Base-by-base conservation (phyloP, 2,113 vertebrate species). In the Stegastes partitus region DNA sequence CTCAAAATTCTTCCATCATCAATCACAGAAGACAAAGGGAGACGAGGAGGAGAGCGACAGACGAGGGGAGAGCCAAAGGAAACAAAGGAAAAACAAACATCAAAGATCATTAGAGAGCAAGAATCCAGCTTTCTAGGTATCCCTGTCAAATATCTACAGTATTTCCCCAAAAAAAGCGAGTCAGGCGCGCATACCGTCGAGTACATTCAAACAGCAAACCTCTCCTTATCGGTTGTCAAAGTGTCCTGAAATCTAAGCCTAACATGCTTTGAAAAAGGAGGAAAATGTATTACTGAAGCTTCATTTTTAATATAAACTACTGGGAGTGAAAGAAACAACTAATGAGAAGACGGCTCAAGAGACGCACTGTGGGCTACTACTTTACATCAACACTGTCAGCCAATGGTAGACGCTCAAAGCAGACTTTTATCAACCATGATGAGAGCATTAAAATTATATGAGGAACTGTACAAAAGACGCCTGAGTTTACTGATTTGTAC, bases 1-100 rank as follows among this genome's bases (percentile, higher is more conserved):
- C 50, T 70, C 57, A 77, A 82, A n/a, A 79, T 62, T 81, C 66
- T 72, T 83, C n/a, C n/a, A n/a, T n/a, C 67, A 77, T 81, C 84
- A 79, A 81, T 84, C 88, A 85, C 77, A 63, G n/a, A 19, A 74
- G 56, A 55, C 11, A 54, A 59, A 62, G 61, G 39, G 11, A 77
- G 74, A 85, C 61, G 39, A 71, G 70, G 75, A 44, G 63, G 57
- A 47, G 23, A 28, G 49, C 57, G 39, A 54, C 21, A 70, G n/a
- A n/a, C 67, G 16, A 23, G 54, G 72, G 56, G 54, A 39, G 67
- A 74, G 16, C 2, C 37, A 14, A 39, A 25, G 76, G 69, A 68
- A 70, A 64, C 28, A 59, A 78, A 54, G 63, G 63, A 73, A 37
- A 76, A 77, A 72, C 53, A 81, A 89, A 79, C 74, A 64, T 75